Evolutionary conservation across 2,113 vertebrate species (phyloP).

Genomic region (Vanacampus margaritifer): DNA sequence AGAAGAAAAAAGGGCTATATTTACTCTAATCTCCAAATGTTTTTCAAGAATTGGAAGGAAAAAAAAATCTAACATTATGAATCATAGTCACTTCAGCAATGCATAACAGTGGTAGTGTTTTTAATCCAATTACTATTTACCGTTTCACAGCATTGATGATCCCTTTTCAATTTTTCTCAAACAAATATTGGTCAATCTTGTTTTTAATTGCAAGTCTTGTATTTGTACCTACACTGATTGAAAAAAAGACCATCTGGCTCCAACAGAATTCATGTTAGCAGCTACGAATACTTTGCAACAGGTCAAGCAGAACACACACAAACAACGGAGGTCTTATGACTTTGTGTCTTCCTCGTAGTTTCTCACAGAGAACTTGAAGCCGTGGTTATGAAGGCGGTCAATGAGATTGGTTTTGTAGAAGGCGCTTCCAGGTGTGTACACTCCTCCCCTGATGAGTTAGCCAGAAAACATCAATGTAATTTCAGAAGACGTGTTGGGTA

Average conservation of each 20-base stretch:
- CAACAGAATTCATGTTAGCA: not conserved
- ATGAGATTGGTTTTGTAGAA: conserved; percentile 82
- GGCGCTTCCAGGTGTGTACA: conserved; percentile 83
- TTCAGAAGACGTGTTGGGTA: not conserved
- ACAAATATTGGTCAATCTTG: not conserved
- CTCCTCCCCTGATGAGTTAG: conserved; percentile 75
- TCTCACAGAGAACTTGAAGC: conserved; percentile 80
- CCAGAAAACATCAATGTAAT: not conserved
- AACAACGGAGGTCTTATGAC: not conserved
- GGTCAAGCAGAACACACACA: not conserved
- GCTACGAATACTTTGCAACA: not conserved
- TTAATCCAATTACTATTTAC: not conserved
- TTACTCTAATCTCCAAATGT: too few relatives aligned
- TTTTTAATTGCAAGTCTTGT: not conserved
- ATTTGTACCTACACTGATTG: not conserved
- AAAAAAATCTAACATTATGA: too few relatives aligned
- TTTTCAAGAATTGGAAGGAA: too few relatives aligned
- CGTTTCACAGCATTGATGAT: not conserved
- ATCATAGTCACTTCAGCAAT: too few relatives aligned
- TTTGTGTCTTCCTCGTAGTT: not conserved
- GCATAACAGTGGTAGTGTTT: not conserved
- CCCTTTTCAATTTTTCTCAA: not conserved
- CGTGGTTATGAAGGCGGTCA: conserved; percentile 77
- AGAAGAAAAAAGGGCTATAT: too few relatives aligned
- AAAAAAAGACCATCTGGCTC: not conserved